phyloP scores from a whole-genome alignment of 2,888 invertebrate species.

The Adineta ricciae region DNA sequence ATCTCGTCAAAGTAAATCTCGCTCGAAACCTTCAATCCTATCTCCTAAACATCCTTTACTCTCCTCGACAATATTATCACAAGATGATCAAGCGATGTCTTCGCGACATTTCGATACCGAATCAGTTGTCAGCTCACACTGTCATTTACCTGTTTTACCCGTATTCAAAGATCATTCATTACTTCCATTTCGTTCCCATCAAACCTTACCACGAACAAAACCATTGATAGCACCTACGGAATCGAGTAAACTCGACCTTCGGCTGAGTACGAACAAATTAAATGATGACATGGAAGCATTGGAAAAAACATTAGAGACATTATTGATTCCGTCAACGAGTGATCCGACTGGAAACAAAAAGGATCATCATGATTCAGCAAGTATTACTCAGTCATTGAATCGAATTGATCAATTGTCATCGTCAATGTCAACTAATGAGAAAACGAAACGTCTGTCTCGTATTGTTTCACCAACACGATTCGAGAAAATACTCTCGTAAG shows the following conservation, averaged over 20 bases:
- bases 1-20: constrained; percentile 8
- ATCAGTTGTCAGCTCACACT: neutral
- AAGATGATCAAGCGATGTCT: neutral
- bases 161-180: constrained; percentile 8
- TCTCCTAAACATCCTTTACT: constrained; percentile 12
- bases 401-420: neutral
- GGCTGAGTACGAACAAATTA: constrained; percentile 4
- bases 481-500: neutral
- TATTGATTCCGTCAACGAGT: neutral
- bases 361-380: neutral
- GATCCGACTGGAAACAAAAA: neutral
- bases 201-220: neutral
- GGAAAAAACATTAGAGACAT: constrained; percentile 27
- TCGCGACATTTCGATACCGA: neutral
- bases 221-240: neutral
- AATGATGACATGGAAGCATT: constrained; percentile 31
- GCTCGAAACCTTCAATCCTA: neutral
- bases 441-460: constrained; percentile 28
- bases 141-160: constrained; percentile 6
- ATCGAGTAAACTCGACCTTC: neutral
- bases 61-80: neutral
- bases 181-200: neutral
- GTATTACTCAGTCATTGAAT: neutral
- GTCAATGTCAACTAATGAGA: constrained; percentile 20
- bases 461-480: constrained; percentile 33